phyloP scores from a whole-genome alignment of 2,113 vertebrate species.

The Sylvia atricapilla region DNA sequence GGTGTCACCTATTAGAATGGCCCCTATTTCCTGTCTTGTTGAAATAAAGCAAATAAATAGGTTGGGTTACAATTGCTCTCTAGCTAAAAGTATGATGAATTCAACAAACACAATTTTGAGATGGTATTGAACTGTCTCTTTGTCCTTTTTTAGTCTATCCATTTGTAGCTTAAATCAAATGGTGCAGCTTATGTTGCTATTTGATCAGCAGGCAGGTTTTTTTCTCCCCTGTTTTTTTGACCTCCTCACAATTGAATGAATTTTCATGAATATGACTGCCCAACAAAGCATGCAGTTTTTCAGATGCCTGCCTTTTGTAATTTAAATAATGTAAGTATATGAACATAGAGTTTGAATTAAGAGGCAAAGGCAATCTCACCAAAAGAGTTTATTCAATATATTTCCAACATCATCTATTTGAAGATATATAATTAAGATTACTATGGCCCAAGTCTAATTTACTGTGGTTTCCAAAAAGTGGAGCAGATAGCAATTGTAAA shows the following conservation, averaged over 20 bases:
- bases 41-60: background rate
- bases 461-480: conserved; percentile 35
- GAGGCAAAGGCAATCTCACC: conserved; percentile 46
- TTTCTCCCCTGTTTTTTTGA: background rate
- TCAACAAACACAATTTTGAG: background rate
- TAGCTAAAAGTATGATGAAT: background rate
- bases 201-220: background rate
- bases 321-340: conserved; percentile 55
- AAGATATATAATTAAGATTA: conserved; percentile 68
- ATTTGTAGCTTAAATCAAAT: background rate
- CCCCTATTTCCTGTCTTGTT: background rate
- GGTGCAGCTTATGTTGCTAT: background rate
- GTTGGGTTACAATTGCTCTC: background rate
- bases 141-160: background rate
- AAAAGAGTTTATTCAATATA: conserved; percentile 49
- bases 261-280: conserved; percentile 35
- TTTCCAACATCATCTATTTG: conserved; percentile 44
- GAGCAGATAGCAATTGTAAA: conserved; percentile 30
- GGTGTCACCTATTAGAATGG: background rate
- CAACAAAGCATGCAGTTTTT: conserved; percentile 29
- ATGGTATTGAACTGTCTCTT: background rate
- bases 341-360: conserved; percentile 50
- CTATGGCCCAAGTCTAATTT: conserved; percentile 27
- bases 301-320: conserved; percentile 57
- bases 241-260: background rate